Percentiles rank a stretch among this genome's conserved stretches.
Conservation (phyloP, 2,888 invertebrate genomes). For the Carpatolechia fugitivella region DNA sequence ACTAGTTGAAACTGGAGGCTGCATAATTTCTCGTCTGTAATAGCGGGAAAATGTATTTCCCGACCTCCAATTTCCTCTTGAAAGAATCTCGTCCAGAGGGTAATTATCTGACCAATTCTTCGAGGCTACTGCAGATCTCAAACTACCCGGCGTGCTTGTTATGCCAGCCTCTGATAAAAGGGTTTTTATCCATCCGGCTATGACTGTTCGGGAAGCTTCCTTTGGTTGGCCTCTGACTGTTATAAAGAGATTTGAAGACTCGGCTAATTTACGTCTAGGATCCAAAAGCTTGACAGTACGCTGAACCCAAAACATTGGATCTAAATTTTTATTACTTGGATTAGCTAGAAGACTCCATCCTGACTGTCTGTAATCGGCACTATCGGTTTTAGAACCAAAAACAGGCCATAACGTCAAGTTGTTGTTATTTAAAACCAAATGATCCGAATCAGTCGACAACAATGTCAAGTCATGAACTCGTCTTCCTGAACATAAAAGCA, state of each 20-base stretch:
- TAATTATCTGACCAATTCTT: too few relatives aligned
- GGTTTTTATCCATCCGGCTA: too few relatives aligned
- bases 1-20: too few relatives aligned
- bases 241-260: conserved; percentile 13
- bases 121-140: too few relatives aligned
- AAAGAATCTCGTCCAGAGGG: too few relatives aligned
- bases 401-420: conserved; percentile 23
- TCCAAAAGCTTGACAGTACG: not conserved
- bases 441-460: conserved; percentile 7
- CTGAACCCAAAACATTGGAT: conserved; percentile 13
- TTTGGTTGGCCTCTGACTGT: conserved; percentile 9
- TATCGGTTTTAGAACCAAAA: conserved; percentile 29
- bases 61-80: too few relatives aligned
- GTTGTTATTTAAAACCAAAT: not conserved
- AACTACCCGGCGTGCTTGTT: too few relatives aligned
- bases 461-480: conserved; percentile 30
- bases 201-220: conserved; percentile 15
- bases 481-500: too few relatives aligned
- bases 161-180: too few relatives aligned
- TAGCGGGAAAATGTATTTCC: too few relatives aligned
- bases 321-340: not conserved
- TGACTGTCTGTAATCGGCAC: conserved; percentile 20
- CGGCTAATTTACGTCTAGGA: conserved; percentile 1
- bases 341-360: conserved; percentile 20
- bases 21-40: too few relatives aligned